Evolutionary conservation across 2,888 invertebrate genomes (phyloP).

Genomic region (Macaria notata): DNA sequence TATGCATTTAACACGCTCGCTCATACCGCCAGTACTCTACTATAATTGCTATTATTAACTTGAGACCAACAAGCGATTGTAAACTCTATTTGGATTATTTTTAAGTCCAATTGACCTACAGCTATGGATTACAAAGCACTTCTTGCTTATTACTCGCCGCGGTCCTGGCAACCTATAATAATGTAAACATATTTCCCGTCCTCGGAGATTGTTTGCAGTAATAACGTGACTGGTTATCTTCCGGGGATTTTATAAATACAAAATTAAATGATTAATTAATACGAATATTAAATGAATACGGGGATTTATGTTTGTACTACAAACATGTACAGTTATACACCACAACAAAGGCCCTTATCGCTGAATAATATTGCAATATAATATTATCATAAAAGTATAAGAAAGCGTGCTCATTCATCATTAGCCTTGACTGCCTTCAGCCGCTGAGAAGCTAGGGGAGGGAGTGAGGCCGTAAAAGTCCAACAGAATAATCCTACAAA

Average conservation of each 20-base stretch:
- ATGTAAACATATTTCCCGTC: constrained; percentile 35
- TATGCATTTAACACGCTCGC: constrained; percentile 53
- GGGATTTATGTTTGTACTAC: too few relatives aligned
- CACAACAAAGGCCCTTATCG: constrained; percentile 8
- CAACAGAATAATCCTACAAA: constrained; percentile 38
- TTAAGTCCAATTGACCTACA: constrained; percentile 30
- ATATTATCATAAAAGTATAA: constrained; percentile 39
- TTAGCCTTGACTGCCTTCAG: constrained; percentile 59
- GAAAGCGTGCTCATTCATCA: constrained; percentile 68
- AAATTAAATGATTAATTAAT: too few relatives aligned
- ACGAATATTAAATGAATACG: too few relatives aligned
- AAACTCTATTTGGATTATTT: constrained; percentile 31
- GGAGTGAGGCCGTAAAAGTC: constrained; percentile 45
- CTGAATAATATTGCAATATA: constrained; percentile 20
- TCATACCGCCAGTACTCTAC: constrained; percentile 43
- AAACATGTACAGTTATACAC: background rate
- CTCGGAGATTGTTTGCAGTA: constrained; percentile 34
- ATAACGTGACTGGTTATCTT: constrained; percentile 13
- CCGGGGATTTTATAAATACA: background rate
- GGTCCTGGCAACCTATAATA: constrained; percentile 30
- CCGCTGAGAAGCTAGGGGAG: constrained; percentile 46
- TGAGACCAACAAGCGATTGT: constrained; percentile 29
- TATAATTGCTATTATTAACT: constrained; percentile 55
- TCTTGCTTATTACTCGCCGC: constrained; percentile 40
- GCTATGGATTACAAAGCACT: constrained; percentile 15